phyloP scores from a whole-genome alignment of 1,140 invertebrate species.

The Augochlora pura region DNA sequence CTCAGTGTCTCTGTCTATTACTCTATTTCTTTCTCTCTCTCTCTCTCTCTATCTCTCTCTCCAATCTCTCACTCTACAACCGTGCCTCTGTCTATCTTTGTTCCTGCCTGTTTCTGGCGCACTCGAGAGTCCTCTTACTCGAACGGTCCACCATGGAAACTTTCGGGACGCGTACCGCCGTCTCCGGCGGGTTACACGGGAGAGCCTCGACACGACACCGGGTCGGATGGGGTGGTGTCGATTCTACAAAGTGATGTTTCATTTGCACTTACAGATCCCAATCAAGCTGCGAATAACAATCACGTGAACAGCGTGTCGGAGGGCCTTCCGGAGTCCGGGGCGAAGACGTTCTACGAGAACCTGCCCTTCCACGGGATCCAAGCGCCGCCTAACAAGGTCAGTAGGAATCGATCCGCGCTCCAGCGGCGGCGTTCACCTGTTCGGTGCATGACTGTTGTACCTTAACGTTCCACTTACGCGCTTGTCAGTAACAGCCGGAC shows the following conservation, averaged over 20 bases:
- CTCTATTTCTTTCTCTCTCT: not conserved
- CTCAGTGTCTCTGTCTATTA: constrained; percentile 19
- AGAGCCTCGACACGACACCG: not conserved
- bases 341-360: constrained; percentile 93
- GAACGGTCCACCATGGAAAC: not conserved
- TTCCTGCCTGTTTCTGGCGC: constrained; percentile 12
- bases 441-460: constrained; percentile 16
- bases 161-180: not conserved
- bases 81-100: not conserved
- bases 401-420: constrained; percentile 49
- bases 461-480: not conserved
- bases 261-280: constrained; percentile 76
- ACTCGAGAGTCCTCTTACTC: not conserved
- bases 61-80: constrained; percentile 8
- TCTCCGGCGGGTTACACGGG: not conserved
- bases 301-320: constrained; percentile 78
- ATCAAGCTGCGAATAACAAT: constrained; percentile 75
- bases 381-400: constrained; percentile 94
- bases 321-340: constrained; percentile 77
- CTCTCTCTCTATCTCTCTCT: constrained; percentile 7
- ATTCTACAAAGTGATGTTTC: constrained; percentile 48
- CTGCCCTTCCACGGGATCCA: constrained; percentile 95
- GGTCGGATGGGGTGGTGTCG: not conserved
- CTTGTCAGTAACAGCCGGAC: not conserved
- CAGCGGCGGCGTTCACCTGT: not conserved